These are phyloP conservation scores for Drosophila saltans DNA, from an alignment of 1,140 invertebrate species.

Conservation along the genomic window DNA sequence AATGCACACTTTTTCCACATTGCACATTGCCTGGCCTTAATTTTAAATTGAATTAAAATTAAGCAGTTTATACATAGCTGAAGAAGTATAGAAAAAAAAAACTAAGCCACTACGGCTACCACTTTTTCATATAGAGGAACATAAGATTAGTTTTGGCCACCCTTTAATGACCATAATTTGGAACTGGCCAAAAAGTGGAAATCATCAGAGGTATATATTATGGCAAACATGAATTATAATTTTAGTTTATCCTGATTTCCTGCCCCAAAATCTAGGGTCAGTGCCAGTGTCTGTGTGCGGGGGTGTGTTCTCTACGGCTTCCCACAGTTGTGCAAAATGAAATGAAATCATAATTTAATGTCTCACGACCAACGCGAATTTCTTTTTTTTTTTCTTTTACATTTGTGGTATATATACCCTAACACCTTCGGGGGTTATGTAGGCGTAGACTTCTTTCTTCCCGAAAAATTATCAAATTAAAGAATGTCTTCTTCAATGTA, in stretches of 20 bases:
- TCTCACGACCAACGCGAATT: constrained; percentile 58
- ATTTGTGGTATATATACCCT: too few relatives aligned
- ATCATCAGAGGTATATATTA: background rate
- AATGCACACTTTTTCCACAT: constrained; percentile 41
- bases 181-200: constrained; percentile 28
- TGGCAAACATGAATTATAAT: constrained; percentile 47
- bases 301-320: constrained; percentile 6
- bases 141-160: background rate
- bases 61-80: constrained; percentile 52
- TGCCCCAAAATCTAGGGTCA: constrained; percentile 3
- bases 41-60: constrained; percentile 71
- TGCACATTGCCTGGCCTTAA: constrained; percentile 16
- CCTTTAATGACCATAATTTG: constrained; percentile 72
- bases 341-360: constrained; percentile 76
- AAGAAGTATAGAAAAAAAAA: background rate
- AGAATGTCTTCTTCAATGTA: too few relatives aligned
- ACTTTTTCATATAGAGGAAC: too few relatives aligned
- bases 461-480: too few relatives aligned
- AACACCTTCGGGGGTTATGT: too few relatives aligned
- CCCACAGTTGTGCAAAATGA: constrained; percentile 19
- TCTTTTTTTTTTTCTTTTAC: constrained; percentile 40
- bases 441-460: too few relatives aligned
- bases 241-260: constrained; percentile 70
- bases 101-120: background rate
- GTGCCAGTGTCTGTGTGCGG: constrained; percentile 22